Conservation (phyloP, 1,140 invertebrate species). For the Hestina assimilis region DNA sequence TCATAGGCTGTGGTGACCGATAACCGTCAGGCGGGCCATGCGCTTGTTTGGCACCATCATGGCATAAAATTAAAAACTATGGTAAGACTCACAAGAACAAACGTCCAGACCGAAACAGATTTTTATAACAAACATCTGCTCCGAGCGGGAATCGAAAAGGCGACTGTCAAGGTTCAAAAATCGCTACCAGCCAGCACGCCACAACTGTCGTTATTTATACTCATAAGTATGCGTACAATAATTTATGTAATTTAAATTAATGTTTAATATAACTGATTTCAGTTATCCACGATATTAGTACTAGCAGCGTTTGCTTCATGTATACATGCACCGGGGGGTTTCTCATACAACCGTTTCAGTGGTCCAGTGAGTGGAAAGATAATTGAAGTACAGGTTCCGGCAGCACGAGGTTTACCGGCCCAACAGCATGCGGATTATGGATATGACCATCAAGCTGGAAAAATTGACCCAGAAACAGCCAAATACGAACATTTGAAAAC, state of each 20-base stretch:
- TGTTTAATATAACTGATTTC: constrained; percentile 22
- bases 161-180: too few species aligned
- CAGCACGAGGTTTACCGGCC: constrained; percentile 69
- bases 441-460: constrained; percentile 73
- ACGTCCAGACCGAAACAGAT: too few species aligned
- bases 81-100: too few species aligned
- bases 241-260: background rate
- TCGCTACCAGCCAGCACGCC: too few species aligned
- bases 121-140: too few species aligned
- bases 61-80: too few species aligned
- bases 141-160: too few species aligned
- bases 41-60: too few species aligned
- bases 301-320: constrained; percentile 37
- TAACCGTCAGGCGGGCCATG: too few species aligned
- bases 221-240: background rate
- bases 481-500: constrained; percentile 76
- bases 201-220: too few species aligned
- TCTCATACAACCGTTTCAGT: constrained; percentile 82
- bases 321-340: constrained; percentile 75
- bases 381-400: constrained; percentile 73
- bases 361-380: constrained; percentile 82
- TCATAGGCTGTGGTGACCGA: too few species aligned
- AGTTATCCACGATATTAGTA: constrained; percentile 43
- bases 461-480: constrained; percentile 71
- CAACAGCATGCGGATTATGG: constrained; percentile 77